Conservation (phyloP, 2,888 invertebrate genomes). For the Miltochrista miniata region DNA sequence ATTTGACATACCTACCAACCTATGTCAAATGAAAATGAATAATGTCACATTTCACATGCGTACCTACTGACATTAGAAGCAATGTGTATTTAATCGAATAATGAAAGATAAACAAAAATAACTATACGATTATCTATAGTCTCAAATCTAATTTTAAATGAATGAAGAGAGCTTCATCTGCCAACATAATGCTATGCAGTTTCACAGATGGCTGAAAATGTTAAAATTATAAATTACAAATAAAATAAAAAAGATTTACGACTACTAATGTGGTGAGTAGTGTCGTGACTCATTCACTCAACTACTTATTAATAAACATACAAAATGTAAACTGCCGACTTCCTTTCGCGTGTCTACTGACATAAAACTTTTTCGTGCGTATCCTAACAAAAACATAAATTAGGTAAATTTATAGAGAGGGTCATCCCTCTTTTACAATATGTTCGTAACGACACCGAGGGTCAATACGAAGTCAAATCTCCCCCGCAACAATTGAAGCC, state of each 20-base stretch:
- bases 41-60: no score
- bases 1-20: no score
- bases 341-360: slow-evolving; percentile 77
- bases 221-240: no score
- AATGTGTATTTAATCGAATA: no score
- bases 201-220: no score
- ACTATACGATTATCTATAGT: no score
- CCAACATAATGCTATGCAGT: no score
- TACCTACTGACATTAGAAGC: no score
- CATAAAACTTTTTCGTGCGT: slow-evolving; percentile 81
- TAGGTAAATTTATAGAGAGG: slow-evolving; percentile 80
- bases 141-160: no score
- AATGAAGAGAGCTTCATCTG: no score
- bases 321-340: slow-evolving; percentile 70
- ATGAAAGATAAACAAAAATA: no score
- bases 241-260: slow-evolving; percentile 51
- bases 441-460: slow-evolving; percentile 75
- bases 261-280: slow-evolving; percentile 43
- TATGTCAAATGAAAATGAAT: no score
- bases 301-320: slow-evolving; percentile 72
- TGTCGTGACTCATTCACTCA: slow-evolving; percentile 62
- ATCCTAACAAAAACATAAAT: slow-evolving; percentile 81
- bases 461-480: slow-evolving; percentile 73
- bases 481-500: slow-evolving; percentile 67
- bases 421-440: slow-evolving; percentile 80